Base-by-base conservation (phyloP, 2,888 invertebrate species). In the Polymixis flavicincta region DNA sequence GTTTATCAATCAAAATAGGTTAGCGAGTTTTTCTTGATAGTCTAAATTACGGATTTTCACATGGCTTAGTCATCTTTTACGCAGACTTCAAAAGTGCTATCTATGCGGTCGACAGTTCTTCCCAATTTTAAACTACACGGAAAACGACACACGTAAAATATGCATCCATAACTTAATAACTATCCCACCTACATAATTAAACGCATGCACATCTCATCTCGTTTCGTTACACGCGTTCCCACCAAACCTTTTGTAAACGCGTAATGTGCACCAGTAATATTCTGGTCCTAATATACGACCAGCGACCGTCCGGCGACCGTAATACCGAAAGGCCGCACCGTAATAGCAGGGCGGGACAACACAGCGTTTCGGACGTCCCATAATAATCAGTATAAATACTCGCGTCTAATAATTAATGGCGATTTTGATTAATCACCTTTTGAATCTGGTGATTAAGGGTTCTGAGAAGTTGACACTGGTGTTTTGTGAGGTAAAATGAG, bases 341-440 rank as follows among this genome's bases (percentile, higher is more conserved):
- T 87, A 86, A 87, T 86, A 78, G 86, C 70, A 67, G 88, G 87
- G 87, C 87, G 87, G 87, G 88, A 78, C 86, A 64, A 82, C 86
- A 80, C 84, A 65, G 64, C 76, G 66, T 85, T 86, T 82, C 57
- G 87, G 80, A 80, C 87, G 79, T 87, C 88, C 86, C 88, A 87
- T 86, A 82, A 86, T 87, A 87, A 87, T 87, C 86, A 86, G 88
- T 86, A 86, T 87, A 87, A 87, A 87, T 87, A 85, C 86, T 86
- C 84, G 48, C 74, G 77, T 87, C 86, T 87, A 87, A 87, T 84
- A 87, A 87, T 84, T 86, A 86, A 83, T 85, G 82, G 83, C 84
- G 84, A 83, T 87, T 87, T 87, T 87, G 87, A 87, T 87, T 87
- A 87, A 87, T 87, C 80, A 84, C 85, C 59, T 76, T 80, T 85